Conservation (phyloP, 2,888 invertebrate species). For the Cecidostiba fungosa region DNA sequence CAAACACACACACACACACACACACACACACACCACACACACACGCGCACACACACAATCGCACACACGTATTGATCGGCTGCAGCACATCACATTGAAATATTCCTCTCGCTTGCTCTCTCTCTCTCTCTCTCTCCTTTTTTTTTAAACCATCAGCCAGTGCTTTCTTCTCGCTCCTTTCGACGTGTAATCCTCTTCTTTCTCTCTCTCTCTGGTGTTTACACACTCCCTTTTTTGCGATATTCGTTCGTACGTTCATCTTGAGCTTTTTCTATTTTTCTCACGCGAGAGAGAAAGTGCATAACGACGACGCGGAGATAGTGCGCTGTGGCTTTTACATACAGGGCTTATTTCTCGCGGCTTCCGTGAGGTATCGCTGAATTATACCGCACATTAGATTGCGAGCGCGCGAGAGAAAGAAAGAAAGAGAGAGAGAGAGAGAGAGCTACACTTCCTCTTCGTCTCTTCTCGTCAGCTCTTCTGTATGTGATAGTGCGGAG, state of each 20-base stretch:
- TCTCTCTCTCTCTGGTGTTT: slow-evolving; percentile 16
- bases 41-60: background rate
- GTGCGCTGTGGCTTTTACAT: slow-evolving; percentile 29
- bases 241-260: background rate
- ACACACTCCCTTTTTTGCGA: slow-evolving; percentile 2
- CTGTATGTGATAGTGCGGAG: background rate
- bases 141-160: slow-evolving; percentile 1
- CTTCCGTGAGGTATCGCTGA: slow-evolving; percentile 51
- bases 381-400: slow-evolving; percentile 54
- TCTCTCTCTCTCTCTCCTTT: slow-evolving; percentile 1
- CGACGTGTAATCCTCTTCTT: background rate
- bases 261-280: slow-evolving; percentile 18
- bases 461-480: background rate
- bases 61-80: background rate
- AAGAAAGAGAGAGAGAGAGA: too few relatives aligned
- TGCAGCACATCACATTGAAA: slow-evolving; percentile 17
- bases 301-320: slow-evolving; percentile 11
- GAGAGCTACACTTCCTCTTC: background rate
- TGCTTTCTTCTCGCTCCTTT: background rate
- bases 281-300: background rate
- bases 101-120: slow-evolving; percentile 14
- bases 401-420: background rate
- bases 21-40: too few relatives aligned
- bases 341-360: slow-evolving; percentile 29
- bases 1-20: background rate